Conservation (phyloP, 2,113 vertebrate genomes). For the Arenaria interpres region DNA sequence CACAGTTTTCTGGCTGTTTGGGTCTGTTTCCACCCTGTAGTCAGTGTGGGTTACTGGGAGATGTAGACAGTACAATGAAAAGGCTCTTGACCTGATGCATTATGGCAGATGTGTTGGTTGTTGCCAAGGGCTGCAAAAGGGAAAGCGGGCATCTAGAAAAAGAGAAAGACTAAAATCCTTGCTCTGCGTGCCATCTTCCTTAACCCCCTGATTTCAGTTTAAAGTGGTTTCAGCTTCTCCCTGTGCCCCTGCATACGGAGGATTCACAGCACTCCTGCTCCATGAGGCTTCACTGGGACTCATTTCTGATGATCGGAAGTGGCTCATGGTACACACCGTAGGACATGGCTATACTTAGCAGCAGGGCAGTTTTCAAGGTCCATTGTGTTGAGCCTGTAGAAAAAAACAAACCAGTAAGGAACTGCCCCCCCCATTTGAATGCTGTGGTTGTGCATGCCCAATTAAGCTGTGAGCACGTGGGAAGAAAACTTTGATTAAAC, state of each 20-base stretch:
- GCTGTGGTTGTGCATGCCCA: neutral
- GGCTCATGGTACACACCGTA: neutral
- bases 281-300: neutral
- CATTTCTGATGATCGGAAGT: neutral
- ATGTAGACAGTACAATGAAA: neutral
- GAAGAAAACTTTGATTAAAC: neutral
- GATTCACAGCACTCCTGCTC: neutral
- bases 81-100: neutral
- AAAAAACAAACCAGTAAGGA: neutral
- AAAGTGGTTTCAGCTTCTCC: neutral
- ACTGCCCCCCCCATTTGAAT: rapidly evolving
- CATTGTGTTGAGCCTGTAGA: neutral
- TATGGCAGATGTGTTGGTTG: neutral
- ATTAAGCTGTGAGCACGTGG: neutral
- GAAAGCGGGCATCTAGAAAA: neutral
- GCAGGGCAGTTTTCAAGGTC: neutral
- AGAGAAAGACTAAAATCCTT: neutral
- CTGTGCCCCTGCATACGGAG: neutral
- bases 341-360: neutral
- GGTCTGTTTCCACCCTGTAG: rapidly evolving
- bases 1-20: neutral
- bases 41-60: neutral
- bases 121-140: neutral
- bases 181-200: neutral
- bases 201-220: neutral